These are phyloP conservation scores for Cynopterus brachyotis DNA, from an alignment of 2,113 vertebrate genomes.

Conservation along the genomic window DNA sequence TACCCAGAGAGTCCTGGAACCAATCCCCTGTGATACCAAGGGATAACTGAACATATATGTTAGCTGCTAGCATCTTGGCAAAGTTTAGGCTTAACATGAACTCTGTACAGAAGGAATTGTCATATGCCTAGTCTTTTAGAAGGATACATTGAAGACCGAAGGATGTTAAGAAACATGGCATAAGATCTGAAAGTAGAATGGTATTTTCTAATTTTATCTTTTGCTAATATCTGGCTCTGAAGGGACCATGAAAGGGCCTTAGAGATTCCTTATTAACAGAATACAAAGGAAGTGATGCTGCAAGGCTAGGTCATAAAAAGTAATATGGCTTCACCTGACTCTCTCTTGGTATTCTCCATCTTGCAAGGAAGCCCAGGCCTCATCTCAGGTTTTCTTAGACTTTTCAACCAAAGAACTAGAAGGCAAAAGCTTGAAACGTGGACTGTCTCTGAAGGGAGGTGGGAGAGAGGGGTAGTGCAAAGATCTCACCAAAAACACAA, in stretches of 20 bases:
- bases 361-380: neutral
- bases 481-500: neutral
- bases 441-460: neutral
- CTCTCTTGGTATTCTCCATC: neutral
- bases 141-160: neutral
- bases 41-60: neutral
- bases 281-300: neutral
- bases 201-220: neutral
- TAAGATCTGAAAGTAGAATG: neutral
- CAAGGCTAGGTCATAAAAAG: neutral
- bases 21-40: neutral
- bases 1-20: neutral
- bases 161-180: neutral
- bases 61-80: neutral
- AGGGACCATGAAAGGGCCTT: neutral
- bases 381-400: neutral
- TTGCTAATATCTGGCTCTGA: neutral
- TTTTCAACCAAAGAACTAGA: neutral
- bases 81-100: neutral
- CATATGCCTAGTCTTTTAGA: neutral
- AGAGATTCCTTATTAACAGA: neutral
- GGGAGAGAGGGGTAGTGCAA: neutral
- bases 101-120: neutral
- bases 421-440: neutral
- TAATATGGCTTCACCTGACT: neutral